A percentile compares a stretch with the other conserved stretches of the same genome.
These are phyloP conservation scores for Callosobruchus maculatus DNA, from an alignment of 2,888 invertebrate genomes.

Conservation along the genomic window DNA sequence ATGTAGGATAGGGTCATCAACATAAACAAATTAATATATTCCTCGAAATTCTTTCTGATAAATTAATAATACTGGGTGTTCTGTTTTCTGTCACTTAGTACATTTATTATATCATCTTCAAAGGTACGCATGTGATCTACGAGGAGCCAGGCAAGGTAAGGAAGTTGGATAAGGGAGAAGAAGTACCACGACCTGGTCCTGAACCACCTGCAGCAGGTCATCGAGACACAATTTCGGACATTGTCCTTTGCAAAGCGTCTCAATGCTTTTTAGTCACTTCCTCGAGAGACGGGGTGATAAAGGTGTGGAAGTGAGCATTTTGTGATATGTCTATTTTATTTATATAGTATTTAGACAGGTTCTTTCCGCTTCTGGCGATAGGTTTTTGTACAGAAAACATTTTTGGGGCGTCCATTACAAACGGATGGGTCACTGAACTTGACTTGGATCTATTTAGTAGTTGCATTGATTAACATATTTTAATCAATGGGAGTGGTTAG, in stretches of 20 bases:
- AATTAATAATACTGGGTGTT: too few species aligned
- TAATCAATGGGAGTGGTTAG: too few species aligned
- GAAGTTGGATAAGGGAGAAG: slow-evolving; percentile 46
- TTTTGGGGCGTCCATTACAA: too few species aligned
- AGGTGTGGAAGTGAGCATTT: slow-evolving; percentile 85
- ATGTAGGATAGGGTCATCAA: too few species aligned
- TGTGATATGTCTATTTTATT: background rate
- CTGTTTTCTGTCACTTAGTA: too few species aligned
- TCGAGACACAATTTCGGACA: slow-evolving; percentile 81
- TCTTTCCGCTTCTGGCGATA: background rate
- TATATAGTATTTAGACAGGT: background rate
- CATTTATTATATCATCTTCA: too few species aligned
- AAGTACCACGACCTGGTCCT: slow-evolving; percentile 61
- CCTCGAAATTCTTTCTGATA: too few species aligned
- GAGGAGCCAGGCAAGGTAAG: slow-evolving; percentile 50
- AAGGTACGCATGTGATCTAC: slow-evolving; percentile 85
- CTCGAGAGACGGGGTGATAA: slow-evolving; percentile 89
- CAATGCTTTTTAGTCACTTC: slow-evolving; percentile 82
- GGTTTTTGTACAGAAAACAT: too few species aligned
- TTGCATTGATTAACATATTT: too few species aligned
- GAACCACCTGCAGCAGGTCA: slow-evolving; percentile 70
- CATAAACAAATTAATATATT: too few species aligned
- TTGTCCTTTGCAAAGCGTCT: slow-evolving; percentile 76
- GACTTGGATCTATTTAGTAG: too few species aligned
- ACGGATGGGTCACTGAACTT: too few species aligned